Evolutionary conservation across 2,888 invertebrate species (phyloP).

Genomic region (Autographa gamma): DNA sequence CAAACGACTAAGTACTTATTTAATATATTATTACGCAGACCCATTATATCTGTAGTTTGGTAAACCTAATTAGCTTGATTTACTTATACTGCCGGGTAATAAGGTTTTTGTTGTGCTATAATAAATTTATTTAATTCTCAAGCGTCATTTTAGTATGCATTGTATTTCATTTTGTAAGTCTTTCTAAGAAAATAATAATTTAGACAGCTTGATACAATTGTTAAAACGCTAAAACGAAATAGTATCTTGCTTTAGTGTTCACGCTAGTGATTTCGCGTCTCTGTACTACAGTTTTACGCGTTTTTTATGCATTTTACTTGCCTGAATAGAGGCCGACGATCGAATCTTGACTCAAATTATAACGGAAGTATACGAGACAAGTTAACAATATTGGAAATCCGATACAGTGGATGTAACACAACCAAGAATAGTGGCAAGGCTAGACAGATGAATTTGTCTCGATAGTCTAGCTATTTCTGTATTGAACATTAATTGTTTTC

Average conservation of each 20-base stretch:
- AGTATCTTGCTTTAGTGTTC: slow-evolving; percentile 42
- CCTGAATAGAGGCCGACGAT: slow-evolving; percentile 10
- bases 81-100: not conserved
- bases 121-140: not conserved
- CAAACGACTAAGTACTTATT: not conserved
- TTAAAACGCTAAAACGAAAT: slow-evolving; percentile 29
- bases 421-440: slow-evolving; percentile 54
- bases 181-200: not conserved
- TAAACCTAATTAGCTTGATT: not conserved
- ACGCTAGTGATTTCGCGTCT: slow-evolving; percentile 30
- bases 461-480: slow-evolving; percentile 24
- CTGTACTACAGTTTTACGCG: slow-evolving; percentile 40
- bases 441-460: slow-evolving; percentile 31
- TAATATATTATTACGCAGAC: no score
- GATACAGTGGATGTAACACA: slow-evolving; percentile 36
- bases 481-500: slow-evolving; percentile 17
- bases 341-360: slow-evolving; percentile 12
- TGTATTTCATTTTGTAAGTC: not conserved
- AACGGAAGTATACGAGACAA: slow-evolving; percentile 26
- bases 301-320: slow-evolving; percentile 12
- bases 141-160: not conserved
- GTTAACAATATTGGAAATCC: slow-evolving; percentile 27
- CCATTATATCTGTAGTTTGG: not conserved
- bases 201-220: not conserved
- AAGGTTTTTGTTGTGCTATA: not conserved